These are phyloP conservation scores for Carposina sasakii DNA, from an alignment of 1,140 invertebrate genomes.

Conservation along the genomic window DNA sequence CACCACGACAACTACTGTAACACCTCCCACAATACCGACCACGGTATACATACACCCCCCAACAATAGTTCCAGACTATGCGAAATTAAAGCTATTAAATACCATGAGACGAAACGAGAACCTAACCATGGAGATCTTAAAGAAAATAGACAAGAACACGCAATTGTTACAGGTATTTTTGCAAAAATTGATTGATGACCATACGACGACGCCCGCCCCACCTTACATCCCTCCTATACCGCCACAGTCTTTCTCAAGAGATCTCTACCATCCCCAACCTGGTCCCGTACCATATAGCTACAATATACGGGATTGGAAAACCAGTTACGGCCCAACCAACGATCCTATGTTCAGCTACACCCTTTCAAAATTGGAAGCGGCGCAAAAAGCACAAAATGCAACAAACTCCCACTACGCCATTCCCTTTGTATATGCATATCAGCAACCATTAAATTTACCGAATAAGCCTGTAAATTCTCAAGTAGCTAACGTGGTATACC, in stretches of 20 bases:
- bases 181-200: constrained; percentile 31
- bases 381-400: too few relatives aligned
- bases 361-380: too few relatives aligned
- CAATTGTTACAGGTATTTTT: constrained; percentile 35
- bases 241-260: too few relatives aligned
- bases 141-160: constrained; percentile 42
- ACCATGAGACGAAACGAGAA: constrained; percentile 33
- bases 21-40: background rate
- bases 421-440: constrained; percentile 34
- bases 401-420: too few relatives aligned
- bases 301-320: too few relatives aligned
- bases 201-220: too few relatives aligned
- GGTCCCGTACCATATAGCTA: too few relatives aligned
- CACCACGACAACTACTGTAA: background rate
- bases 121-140: constrained; percentile 36
- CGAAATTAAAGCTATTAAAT: constrained; percentile 21
- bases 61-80: constrained; percentile 10
- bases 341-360: too few relatives aligned
- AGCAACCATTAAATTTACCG: constrained; percentile 17
- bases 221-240: too few relatives aligned
- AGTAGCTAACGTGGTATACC: constrained; percentile 32
- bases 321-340: too few relatives aligned
- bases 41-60: background rate
- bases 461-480: constrained; percentile 17
- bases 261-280: too few relatives aligned